Evolutionary conservation across 2,888 invertebrate genomes (phyloP).

Genomic region (Dascillus cervinus): DNA sequence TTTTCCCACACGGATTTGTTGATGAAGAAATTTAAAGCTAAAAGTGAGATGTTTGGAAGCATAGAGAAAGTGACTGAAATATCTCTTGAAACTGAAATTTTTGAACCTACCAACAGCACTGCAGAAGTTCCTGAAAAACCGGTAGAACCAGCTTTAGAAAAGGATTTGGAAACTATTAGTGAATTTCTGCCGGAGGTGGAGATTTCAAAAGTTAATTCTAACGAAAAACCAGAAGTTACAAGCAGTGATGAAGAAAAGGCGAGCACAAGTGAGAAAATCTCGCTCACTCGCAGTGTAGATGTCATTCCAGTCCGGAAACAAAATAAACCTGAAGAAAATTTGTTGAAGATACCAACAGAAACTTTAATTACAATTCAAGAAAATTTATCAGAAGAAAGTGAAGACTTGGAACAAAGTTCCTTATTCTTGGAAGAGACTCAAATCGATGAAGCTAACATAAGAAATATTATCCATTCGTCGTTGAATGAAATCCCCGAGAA

Average conservation of each 20-base stretch:
- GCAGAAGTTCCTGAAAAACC: constrained; percentile 4
- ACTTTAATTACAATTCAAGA: neutral
- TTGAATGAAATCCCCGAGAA: no score
- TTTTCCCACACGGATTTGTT: constrained; percentile 3
- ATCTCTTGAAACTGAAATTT: constrained; percentile 8
- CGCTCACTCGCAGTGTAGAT: constrained; percentile 2
- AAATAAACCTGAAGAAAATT: neutral
- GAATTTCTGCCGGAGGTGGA: neutral
- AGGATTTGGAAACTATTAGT: constrained; percentile 2
- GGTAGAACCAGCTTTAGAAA: neutral
- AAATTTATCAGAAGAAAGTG: neutral
- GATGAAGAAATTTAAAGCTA: constrained; percentile 4
- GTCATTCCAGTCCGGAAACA: no score
- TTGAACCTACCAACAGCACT: constrained; percentile 11
- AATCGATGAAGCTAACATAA: constrained; percentile 22
- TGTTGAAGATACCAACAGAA: neutral
- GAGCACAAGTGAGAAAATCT: neutral
- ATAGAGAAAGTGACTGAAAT: constrained; percentile 9
- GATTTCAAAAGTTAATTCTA: neutral
- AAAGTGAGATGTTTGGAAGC: no score
- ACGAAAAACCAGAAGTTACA: neutral
- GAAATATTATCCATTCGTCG: constrained; percentile 30
- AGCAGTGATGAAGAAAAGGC: constrained; percentile 4
- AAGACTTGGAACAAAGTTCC: neutral
- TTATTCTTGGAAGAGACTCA: constrained; percentile 7